Evolutionary conservation across 2,113 vertebrate species (phyloP).

Genomic region (Gulo gulo): DNA sequence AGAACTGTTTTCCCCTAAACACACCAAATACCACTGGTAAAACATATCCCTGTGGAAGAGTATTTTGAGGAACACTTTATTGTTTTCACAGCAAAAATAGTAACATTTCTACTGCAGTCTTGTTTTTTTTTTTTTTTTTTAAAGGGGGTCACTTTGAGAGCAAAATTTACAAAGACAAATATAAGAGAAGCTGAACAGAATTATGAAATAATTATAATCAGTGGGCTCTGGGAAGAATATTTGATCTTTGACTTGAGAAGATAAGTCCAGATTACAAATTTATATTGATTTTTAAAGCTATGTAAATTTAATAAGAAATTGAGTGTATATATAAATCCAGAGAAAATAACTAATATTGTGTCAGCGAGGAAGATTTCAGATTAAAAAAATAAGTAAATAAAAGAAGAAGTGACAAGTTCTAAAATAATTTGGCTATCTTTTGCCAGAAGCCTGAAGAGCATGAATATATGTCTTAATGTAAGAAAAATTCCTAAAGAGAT

Average conservation of each 20-base stretch:
- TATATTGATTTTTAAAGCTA: background rate
- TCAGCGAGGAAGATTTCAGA: background rate
- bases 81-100: background rate
- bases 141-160: background rate
- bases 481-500: background rate
- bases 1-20: background rate
- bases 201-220: background rate
- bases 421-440: background rate
- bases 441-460: background rate
- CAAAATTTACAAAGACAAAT: background rate
- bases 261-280: background rate
- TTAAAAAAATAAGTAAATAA: background rate
- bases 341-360: background rate
- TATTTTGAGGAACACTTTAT: background rate
- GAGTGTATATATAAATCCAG: background rate
- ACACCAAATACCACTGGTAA: background rate
- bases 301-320: background rate
- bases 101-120: background rate
- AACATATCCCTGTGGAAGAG: fast-evolving
- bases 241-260: background rate
- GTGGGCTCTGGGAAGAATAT: background rate
- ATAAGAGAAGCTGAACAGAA: background rate
- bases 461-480: background rate
- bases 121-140: background rate
- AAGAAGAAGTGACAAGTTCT: no score